A percentile compares a stretch with the other conserved stretches of the same genome.
Conservation (phyloP, 2,113 vertebrate species). For the Trichomycterus rosablanca region DNA sequence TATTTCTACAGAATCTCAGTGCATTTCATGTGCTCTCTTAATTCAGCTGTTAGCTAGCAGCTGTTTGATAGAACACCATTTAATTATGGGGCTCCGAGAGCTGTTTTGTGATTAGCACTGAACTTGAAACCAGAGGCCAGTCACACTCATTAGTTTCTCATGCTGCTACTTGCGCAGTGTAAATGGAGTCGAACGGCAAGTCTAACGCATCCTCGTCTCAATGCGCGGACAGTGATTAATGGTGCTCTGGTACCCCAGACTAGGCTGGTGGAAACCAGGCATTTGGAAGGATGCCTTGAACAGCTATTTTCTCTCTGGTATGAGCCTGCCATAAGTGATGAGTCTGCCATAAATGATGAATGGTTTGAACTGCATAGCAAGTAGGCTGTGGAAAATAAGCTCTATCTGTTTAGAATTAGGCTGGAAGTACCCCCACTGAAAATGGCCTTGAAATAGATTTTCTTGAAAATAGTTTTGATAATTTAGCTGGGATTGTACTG, state of each 20-base stretch:
- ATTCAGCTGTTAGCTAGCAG: constrained; percentile 21
- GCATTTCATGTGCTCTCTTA: constrained; percentile 13
- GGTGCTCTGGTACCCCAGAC: neutral
- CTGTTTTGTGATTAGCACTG: constrained; percentile 30
- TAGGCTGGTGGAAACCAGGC: constrained; percentile 1
- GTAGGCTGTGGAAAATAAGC: neutral
- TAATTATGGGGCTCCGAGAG: constrained; percentile 39
- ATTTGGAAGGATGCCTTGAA: no score
- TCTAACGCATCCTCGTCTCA: constrained; percentile 5
- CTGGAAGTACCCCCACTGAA: no score
- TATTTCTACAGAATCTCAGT: constrained; percentile 9
- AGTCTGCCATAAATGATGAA: neutral
- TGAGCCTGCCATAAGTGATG: neutral
- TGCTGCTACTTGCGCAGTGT: constrained; percentile 40
- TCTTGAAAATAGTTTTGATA: neutral
- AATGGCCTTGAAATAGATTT: no score
- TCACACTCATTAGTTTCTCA: constrained; percentile 41
- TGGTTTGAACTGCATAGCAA: neutral
- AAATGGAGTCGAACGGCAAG: constrained; percentile 23
- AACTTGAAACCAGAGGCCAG: constrained; percentile 33
- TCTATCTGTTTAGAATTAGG: neutral
- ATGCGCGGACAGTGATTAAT: constrained; percentile 18
- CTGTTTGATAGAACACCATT: constrained; percentile 32
- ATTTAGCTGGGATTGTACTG: neutral
- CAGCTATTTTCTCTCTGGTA: neutral